Conservation (phyloP, 2,888 invertebrate species). For the Macaria liturata region DNA sequence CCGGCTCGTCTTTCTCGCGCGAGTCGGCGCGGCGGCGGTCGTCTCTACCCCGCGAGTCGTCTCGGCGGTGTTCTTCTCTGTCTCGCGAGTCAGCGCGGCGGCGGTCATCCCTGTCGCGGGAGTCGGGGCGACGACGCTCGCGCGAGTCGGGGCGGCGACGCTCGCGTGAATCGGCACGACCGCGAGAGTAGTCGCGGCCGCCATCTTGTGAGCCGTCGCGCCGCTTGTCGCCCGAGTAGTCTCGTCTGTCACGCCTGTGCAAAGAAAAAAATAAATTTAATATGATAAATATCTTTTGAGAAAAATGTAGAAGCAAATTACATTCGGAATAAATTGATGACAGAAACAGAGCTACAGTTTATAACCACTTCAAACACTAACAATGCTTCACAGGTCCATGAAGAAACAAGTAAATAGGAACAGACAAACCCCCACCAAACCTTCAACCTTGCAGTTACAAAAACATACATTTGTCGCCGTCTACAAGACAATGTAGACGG, state of each 20-base stretch:
- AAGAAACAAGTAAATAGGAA: no score
- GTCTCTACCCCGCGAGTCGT: slow-evolving; percentile 25
- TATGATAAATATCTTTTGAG: no score
- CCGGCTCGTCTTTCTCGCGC: slow-evolving; percentile 30
- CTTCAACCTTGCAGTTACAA: no score
- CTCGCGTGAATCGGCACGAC: slow-evolving; percentile 38
- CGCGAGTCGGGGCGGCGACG: slow-evolving; percentile 31
- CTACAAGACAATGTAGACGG: no score
- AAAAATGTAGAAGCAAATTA: no score
- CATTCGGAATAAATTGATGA: no score
- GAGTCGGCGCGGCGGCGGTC: slow-evolving; percentile 32
- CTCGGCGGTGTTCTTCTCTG: slow-evolving; percentile 37
- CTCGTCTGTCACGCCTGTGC: slow-evolving; percentile 4
- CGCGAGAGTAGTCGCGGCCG: slow-evolving; percentile 34
- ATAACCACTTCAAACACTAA: no score
- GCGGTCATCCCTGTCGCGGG: slow-evolving; percentile 28
- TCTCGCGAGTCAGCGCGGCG: slow-evolving; percentile 31
- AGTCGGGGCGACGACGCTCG: slow-evolving; percentile 28
- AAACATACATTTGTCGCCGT: no score
- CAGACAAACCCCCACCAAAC: no score
- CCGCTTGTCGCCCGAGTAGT: slow-evolving; percentile 27
- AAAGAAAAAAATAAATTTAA: no score
- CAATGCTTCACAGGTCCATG: no score
- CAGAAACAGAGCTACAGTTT: no score
- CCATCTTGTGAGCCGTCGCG: slow-evolving; percentile 36